Base-by-base conservation (phyloP, 2,888 invertebrate genomes). In the Thyatira batis region DNA sequence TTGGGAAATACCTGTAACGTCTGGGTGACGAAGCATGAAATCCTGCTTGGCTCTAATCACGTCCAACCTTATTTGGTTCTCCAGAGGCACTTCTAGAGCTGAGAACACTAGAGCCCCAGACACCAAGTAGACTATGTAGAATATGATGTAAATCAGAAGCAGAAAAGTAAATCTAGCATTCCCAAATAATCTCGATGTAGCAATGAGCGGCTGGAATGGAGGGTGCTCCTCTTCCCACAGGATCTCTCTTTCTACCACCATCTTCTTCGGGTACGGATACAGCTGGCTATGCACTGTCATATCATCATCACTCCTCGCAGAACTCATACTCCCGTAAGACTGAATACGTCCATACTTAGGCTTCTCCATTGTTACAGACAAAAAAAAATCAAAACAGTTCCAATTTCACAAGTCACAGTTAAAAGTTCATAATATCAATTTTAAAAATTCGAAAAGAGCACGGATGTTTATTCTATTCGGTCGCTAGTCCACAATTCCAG, bases 71-170 rank as follows among this genome's bases (percentile, higher is more conserved):
- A 93, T 85, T 45, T 92, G 87, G 51, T 92, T 85, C 75, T 96
- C 95, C 57, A 92, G 67, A 0, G 95, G 95, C 0, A 92, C 88
- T 80, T 96, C 96, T 59, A 96, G 80, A 11, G 93, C 86, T 33
- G 93, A 93, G 79, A 96, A 96, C 50, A 95, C 92, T 56, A 94
- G 67, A 0, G 95, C 95, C 0, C 96, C 96, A 53, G 94, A 85
- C 20, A 93, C 85, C 73, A 96, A 80, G 80, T 94, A 96, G 45
- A 92, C 78, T 4, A 93, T 61, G 77, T 95, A 95, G 66, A 95
- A 93, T 3, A 93, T 51, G 3, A 94, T 71, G 71, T 93, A 95
- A 20, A 93, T 73, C 8, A 85, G 58, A 58, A 95, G 84, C 28
- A 94, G 81, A 51, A 88, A 92, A 0, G 93, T 90, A 62, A 93